Evolutionary conservation across 1,140 invertebrate species (phyloP).

Genomic region (Anadara kagoshimensis): DNA sequence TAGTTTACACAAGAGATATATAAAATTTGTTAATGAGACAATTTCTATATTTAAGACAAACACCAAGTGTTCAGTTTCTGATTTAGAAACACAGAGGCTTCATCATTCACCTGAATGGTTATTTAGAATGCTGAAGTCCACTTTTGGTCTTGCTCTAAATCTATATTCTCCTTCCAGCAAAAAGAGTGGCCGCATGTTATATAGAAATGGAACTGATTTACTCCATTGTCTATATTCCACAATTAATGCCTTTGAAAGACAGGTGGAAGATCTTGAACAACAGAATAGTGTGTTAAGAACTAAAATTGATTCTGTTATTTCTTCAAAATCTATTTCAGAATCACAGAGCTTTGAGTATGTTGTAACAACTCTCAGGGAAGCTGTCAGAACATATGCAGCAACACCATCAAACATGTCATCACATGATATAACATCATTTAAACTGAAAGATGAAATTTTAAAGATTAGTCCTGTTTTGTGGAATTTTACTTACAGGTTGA

Average conservation of each 20-base stretch:
- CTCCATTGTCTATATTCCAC: not conserved
- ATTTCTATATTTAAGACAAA: not conserved
- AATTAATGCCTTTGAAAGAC: not conserved
- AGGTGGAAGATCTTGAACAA: not conserved
- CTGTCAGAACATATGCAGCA: no score
- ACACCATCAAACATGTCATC: no score
- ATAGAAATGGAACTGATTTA: conserved; percentile 10
- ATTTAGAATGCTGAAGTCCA: conserved; percentile 5
- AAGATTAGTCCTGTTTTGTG: conserved; percentile 2
- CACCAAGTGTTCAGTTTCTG: not conserved
- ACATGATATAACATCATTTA: not conserved
- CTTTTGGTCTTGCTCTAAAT: conserved; percentile 1
- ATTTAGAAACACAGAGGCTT: not conserved
- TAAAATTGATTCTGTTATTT: no score
- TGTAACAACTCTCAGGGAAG: no score
- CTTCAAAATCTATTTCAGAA: no score
- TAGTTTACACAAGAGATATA: not conserved
- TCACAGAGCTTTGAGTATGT: no score
- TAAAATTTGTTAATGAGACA: not conserved
- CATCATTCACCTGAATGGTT: not conserved
- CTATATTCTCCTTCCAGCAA: not conserved
- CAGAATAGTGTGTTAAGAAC: not conserved
- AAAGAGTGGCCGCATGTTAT: not conserved
- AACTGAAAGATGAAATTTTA: not conserved
- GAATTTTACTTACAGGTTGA: conserved; percentile 13